Base-by-base conservation (phyloP, 2,797 vertebrate species). In the Ataeniobius toweri region DNA sequence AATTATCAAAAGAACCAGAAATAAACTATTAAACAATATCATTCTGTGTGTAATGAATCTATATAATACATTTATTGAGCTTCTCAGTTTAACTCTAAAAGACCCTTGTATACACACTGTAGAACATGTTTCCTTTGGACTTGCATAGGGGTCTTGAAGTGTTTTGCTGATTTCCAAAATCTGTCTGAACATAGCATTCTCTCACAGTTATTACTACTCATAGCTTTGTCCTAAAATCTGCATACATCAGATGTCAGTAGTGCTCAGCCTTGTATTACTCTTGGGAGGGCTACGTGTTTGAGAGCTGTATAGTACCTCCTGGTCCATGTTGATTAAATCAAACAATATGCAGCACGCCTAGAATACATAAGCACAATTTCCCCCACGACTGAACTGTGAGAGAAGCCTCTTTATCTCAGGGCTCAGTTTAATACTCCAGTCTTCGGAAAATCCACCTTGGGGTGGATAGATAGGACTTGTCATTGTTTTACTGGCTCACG, bases 391-490 rank as follows among this genome's bases (percentile, higher is more conserved):
- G 73, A 89, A 89, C 85, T 46, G 79, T 79, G 89, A 82, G 79
- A 85, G 89, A 87, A 89, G 88, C 83, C 59, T 73, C 86, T 89
- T 93, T 93, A 94, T 94, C 93, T 92, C 89, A 75, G 86, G 85
- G 91, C 91, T 92, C 88, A 90, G 88, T 94, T 93, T 93, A 93
- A 92, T 93, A 90, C 86, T 76, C 70, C 74, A 89, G 91, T 90
- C 87, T 90, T 91, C 1, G 79, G 74, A 80, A 86, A 80, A 94
- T 90, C 91, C 91, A 92, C 93, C 92, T 90, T 87, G 91, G 89
- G 91, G 90, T 88, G 90, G 91, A 89, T 87, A 93, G 93, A 93
- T 94, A 91, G 92, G 85, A 82, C 91, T 91, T 91, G 92, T 91
- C 92, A 91, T 93, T 93, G 92, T 93, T 94, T 93, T 89, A 92